Evolutionary conservation across 2,113 vertebrate genomes (phyloP).

Genomic region (Lichenostomus cassidix): DNA sequence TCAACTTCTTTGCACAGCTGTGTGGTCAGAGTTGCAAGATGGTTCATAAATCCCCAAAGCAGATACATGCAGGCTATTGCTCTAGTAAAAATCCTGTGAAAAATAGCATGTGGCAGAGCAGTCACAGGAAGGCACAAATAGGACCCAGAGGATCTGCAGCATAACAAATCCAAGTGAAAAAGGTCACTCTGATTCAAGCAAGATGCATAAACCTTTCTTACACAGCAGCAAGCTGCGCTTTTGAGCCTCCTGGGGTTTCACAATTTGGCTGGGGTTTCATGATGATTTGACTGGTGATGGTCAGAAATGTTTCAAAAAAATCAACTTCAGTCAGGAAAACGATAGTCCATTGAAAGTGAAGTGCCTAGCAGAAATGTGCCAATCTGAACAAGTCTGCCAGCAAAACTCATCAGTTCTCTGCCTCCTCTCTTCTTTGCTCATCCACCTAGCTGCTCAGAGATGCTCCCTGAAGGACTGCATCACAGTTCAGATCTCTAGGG

Average conservation of each 20-base stretch:
- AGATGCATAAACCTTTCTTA: not conserved
- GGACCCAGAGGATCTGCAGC: not conserved
- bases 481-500: not conserved
- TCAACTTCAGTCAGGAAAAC: not conserved
- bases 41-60: not conserved
- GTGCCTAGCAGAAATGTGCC: not conserved
- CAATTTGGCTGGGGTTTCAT: not conserved
- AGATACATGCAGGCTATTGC: not conserved
- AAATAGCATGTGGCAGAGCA: not conserved
- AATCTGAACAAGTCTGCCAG: not conserved
- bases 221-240: not conserved
- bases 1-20: not conserved
- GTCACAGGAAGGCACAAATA: not conserved
- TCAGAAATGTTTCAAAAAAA: not conserved
- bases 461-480: not conserved
- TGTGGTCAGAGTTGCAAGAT: not conserved
- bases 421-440: not conserved
- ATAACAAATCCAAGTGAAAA: not conserved
- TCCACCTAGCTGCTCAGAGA: not conserved
- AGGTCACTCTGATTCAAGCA: not conserved
- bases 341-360: not conserved
- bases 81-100: not conserved
- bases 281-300: not conserved
- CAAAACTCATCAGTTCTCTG: not conserved
- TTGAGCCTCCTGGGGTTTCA: not conserved